Base-by-base conservation (phyloP, 2,888 invertebrate genomes). In the Galeruca laticollis region DNA sequence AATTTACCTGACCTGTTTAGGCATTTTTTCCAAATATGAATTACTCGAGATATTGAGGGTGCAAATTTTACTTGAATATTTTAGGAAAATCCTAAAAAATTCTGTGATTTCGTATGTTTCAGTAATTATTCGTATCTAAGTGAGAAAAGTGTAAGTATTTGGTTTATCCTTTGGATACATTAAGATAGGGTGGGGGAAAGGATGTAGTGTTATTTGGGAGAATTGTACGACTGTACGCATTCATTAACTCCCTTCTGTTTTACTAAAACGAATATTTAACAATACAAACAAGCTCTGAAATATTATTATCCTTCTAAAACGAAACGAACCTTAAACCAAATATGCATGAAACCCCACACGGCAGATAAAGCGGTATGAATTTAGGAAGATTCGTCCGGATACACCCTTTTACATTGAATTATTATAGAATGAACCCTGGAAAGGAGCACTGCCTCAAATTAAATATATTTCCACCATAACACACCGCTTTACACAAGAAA, bases 251-350 rank as follows among this genome's bases (percentile, higher is more conserved):
- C 79, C 79, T 78, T 77, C 72, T 75, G 78, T 77, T 79, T 78
- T 80, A 80, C 77, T 79, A 75, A 79, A 80, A 81, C 79, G 79
- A 80, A 80, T 81, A 80, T 80, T 81, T 78, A 79, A 80, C 80
- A 81, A 80, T 80, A 81, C 81, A 81, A 81, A 81, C 80, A 81
- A 77, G 76, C 77, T 78, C 79, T 79, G 76, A 80, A 79, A 80
- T 79, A 80, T 80, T 78, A 78, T 80, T 78, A 79, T 79, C 77
- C 76, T 78, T 77, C 75, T 72, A 60, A 71, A 76, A 76, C 47
- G 47, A 47, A 31, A 52, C 75, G 75, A 72, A 73, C 76, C 75
- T 71, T 74, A 75, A 75, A 75, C 72, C 74, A 74, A 73, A 74
- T 73, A 76, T 71, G 71, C 70, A 69, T 72, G 70, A 72, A 59